phyloP scores from a whole-genome alignment of 1,140 invertebrate genomes.

The Manduca sexta region DNA sequence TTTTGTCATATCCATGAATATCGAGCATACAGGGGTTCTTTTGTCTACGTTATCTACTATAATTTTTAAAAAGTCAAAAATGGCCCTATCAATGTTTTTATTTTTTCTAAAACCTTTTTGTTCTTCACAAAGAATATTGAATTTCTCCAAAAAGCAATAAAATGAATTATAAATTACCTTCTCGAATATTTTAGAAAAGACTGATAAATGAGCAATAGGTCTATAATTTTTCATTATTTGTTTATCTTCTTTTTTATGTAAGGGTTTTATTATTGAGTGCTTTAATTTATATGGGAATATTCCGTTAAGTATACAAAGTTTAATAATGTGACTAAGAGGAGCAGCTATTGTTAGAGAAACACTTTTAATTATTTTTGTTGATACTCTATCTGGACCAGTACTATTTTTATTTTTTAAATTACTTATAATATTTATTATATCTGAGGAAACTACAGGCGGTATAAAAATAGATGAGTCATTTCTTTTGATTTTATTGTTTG shows the following conservation, averaged over 20 bases:
- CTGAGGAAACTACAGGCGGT: no score
- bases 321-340: no score
- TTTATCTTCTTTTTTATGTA: not conserved
- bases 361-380: no score
- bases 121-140: not conserved
- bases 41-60: constrained; percentile 13
- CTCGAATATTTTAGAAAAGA: constrained; percentile 1
- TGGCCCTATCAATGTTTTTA: constrained; percentile 6
- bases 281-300: not conserved
- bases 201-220: constrained; percentile 1
- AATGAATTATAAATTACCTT: not conserved
- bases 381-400: no score
- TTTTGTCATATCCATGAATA: constrained; percentile 17
- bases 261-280: not conserved
- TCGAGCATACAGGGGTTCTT: constrained; percentile 14
- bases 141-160: not conserved
- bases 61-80: constrained; percentile 1
- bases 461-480: no score
- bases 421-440: no score
- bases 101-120: constrained; percentile 8
- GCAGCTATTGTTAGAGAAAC: no score
- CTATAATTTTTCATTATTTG: not conserved
- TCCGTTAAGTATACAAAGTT: no score
- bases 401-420: no score
- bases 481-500: no score